phyloP scores from a whole-genome alignment of 2,888 invertebrate genomes.

The Tetragnatha montana region DNA sequence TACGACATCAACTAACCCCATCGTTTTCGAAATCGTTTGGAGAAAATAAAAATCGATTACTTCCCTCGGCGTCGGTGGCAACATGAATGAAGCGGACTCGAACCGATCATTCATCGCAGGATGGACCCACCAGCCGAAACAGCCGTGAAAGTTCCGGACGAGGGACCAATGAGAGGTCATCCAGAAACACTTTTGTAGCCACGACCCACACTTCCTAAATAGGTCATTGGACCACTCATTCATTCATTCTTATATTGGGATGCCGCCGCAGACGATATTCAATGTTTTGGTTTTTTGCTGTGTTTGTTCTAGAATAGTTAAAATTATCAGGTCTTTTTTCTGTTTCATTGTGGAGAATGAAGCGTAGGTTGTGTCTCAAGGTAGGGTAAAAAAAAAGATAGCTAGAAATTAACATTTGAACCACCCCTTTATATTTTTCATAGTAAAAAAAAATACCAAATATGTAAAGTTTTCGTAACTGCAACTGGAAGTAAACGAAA shows the following conservation, averaged over 20 bases:
- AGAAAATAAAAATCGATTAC: background rate
- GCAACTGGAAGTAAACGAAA: too few species aligned
- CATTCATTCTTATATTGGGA: background rate
- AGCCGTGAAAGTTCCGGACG: conserved; percentile 30
- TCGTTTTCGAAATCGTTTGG: background rate
- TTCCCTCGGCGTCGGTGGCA: background rate
- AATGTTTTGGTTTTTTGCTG: background rate
- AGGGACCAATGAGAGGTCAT: conserved; percentile 23
- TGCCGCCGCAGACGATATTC: conserved; percentile 15
- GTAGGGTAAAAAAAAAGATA: too few species aligned
- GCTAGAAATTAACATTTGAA: too few species aligned
- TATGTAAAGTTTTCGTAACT: too few species aligned
- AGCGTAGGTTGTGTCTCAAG: too few species aligned
- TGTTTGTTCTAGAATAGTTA: too few species aligned
- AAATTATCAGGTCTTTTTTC: too few species aligned
- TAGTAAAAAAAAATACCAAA: too few species aligned
- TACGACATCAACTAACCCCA: background rate
- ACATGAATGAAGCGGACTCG: background rate
- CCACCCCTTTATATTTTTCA: too few species aligned
- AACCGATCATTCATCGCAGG: conserved; percentile 15
- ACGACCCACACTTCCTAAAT: conserved; percentile 38
- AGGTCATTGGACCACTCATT: conserved; percentile 42
- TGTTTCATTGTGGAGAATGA: too few species aligned
- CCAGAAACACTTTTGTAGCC: conserved; percentile 6
- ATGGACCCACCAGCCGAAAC: conserved; percentile 8